Evolutionary conservation across 1,140 invertebrate genomes (phyloP).

Genomic region (Anthonomus grandis): DNA sequence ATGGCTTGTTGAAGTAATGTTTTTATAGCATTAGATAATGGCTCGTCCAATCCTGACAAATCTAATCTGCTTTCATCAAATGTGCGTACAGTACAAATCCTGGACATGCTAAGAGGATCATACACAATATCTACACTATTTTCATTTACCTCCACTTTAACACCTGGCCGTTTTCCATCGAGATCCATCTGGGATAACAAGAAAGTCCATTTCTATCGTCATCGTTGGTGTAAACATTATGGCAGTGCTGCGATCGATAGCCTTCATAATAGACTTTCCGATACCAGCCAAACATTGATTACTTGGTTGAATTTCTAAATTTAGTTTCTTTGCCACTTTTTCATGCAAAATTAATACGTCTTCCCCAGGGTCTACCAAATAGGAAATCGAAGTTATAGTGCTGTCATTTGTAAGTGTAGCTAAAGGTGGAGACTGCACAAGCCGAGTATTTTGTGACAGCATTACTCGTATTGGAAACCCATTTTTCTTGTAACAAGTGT

Average conservation of each 20-base stretch:
- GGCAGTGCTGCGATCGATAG: neutral
- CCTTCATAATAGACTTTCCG: neutral
- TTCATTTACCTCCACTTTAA: neutral
- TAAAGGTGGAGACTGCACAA: neutral
- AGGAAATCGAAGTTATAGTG: neutral
- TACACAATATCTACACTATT: neutral
- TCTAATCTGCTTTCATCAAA: neutral
- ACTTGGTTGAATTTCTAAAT: neutral
- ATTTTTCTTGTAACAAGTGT: neutral
- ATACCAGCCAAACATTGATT: neutral
- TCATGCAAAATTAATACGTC: neutral
- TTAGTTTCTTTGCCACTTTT: neutral
- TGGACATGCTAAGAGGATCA: neutral
- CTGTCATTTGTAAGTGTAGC: neutral
- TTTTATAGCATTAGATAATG: neutral
- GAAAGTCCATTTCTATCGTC: neutral
- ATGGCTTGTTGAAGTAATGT: neutral
- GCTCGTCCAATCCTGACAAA: neutral
- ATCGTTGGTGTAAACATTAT: neutral
- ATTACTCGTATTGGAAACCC: neutral
- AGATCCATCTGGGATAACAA: neutral
- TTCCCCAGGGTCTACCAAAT: constrained; percentile 1
- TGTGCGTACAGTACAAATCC: neutral
- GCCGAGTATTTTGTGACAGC: constrained; percentile 2
- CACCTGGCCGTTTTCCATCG: neutral